phyloP scores from a whole-genome alignment of 2,888 invertebrate genomes.

The Lepas anatifera region DNA sequence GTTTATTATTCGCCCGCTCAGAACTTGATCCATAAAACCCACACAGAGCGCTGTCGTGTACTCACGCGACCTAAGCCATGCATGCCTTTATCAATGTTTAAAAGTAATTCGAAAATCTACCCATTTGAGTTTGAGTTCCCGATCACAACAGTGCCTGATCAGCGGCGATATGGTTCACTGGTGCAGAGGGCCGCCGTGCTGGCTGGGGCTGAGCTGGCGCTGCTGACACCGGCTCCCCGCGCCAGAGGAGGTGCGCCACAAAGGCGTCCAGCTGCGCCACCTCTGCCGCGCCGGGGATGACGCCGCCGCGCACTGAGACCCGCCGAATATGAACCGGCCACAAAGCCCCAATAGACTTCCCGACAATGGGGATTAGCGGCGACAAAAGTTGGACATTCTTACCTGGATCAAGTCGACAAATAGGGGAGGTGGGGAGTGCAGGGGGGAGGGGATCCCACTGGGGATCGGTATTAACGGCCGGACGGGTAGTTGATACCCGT shows the following conservation, averaged over 20 bases:
- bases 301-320: neutral
- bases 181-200: no score
- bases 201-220: no score
- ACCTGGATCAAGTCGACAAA: slow-evolving; percentile 1
- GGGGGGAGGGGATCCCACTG: neutral
- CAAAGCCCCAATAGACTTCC: slow-evolving; percentile 6
- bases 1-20: no score
- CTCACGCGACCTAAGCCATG: no score
- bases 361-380: slow-evolving; percentile 8
- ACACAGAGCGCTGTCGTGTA: no score
- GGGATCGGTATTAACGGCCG: neutral
- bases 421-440: neutral
- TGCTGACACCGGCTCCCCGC: neutral
- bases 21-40: no score
- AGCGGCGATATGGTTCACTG: no score
- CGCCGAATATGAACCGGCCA: slow-evolving; percentile 2
- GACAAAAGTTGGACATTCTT: slow-evolving; percentile 8
- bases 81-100: no score
- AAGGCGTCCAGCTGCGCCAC: neutral
- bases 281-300: neutral
- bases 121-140: no score
- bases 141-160: no score
- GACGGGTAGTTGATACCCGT: neutral
- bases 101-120: no score
- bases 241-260: neutral